A percentile compares a stretch with the other conserved stretches of the same genome.
Evolutionary conservation across 2,113 vertebrate genomes (phyloP).

Genomic region (Fukomys damarensis): DNA sequence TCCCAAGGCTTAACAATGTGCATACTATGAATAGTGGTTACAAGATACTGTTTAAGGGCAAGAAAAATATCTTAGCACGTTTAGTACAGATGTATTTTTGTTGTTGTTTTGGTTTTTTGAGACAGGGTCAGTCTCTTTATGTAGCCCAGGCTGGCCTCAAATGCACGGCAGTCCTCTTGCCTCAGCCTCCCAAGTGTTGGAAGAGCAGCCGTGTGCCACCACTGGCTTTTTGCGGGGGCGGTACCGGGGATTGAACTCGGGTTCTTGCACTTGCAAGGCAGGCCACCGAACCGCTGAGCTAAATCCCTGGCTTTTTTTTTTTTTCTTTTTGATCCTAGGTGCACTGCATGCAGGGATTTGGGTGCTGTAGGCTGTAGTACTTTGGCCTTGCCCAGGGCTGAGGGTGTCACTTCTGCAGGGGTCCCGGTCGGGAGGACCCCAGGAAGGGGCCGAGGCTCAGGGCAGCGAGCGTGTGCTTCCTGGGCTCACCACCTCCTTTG

Average conservation of each 20-base stretch:
- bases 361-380: not conserved
- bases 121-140: not conserved
- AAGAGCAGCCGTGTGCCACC: not conserved
- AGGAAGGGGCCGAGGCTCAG: slow-evolving; percentile 15
- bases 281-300: too few relatives aligned
- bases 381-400: not conserved
- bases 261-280: too few relatives aligned
- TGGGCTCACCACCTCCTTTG: not conserved
- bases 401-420: not conserved
- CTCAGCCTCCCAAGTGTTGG: not conserved
- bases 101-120: not conserved
- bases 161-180: not conserved
- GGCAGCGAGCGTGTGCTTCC: not conserved
- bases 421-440: not conserved
- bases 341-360: too few relatives aligned
- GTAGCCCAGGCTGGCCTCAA: not conserved
- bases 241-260: too few relatives aligned
- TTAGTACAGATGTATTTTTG: not conserved
- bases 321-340: not conserved
- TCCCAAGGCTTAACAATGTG: not conserved
- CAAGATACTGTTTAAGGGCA: not conserved
- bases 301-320: not conserved
- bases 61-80: not conserved
- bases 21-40: not conserved
- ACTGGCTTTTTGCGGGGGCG: too few relatives aligned